A percentile compares a stretch with the other conserved stretches of the same genome.
Conservation (phyloP, 2,888 invertebrate genomes). For the Clanis bilineata region DNA sequence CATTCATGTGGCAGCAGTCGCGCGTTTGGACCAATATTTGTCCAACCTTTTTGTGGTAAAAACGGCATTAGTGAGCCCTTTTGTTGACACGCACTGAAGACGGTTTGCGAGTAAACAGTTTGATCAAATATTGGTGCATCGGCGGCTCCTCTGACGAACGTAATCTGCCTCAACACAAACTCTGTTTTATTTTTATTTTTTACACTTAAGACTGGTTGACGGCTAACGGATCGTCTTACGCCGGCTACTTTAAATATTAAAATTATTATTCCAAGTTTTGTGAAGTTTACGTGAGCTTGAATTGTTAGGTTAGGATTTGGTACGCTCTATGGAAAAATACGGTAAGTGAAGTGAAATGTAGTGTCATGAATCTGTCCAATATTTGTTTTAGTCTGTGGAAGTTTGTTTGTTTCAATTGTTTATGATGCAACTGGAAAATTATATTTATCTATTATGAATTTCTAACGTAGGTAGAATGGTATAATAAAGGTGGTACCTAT, state of each 20-base stretch:
- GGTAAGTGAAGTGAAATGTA: too few species aligned
- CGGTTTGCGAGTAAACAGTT: constrained; percentile 78
- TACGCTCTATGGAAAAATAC: too few species aligned
- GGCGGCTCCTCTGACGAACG: constrained; percentile 70
- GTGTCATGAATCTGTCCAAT: too few species aligned
- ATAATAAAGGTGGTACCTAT: too few species aligned
- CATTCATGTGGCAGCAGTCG: constrained; percentile 38
- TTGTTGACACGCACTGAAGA: constrained; percentile 75
- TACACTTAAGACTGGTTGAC: constrained; percentile 16
- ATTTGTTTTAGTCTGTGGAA: too few species aligned
- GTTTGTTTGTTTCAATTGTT: too few species aligned
- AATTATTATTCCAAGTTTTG: constrained; percentile 14
- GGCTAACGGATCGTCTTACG: constrained; percentile 41
- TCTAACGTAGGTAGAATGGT: too few species aligned
- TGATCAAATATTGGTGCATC: constrained; percentile 69
- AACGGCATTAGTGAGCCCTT: constrained; percentile 81
- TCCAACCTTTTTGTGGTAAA: constrained; percentile 76
- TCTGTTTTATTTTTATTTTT: constrained; percentile 19
- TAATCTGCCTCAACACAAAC: constrained; percentile 56
- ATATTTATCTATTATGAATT: too few species aligned
- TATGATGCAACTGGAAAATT: too few species aligned
- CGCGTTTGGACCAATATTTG: constrained; percentile 66
- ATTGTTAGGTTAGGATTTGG: not conserved
- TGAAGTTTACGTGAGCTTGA: not conserved
- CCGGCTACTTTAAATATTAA: constrained; percentile 34